A percentile compares a stretch with the other conserved stretches of the same genome.
These are phyloP conservation scores for Columbina picui DNA, from an alignment of 2,113 vertebrate genomes.

Conservation along the genomic window DNA sequence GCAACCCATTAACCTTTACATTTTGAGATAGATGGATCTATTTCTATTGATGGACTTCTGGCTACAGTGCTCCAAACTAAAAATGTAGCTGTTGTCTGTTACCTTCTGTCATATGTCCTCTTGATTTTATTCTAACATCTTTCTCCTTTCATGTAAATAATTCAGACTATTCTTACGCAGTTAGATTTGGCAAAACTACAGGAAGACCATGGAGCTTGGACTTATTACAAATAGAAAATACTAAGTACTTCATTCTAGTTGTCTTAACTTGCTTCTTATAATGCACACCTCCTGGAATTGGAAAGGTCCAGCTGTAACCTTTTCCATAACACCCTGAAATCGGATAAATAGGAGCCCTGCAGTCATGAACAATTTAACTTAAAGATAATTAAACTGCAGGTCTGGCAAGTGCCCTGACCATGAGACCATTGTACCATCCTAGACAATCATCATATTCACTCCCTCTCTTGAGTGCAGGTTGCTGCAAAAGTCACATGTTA, in stretches of 20 bases:
- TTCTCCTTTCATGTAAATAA: neutral
- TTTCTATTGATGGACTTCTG: neutral
- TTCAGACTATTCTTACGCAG: neutral
- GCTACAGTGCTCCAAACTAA: neutral
- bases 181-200: neutral
- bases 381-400: neutral
- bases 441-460: neutral
- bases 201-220: neutral
- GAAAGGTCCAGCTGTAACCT: neutral
- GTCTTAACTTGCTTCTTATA: neutral
- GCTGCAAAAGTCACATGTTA: neutral
- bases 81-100: neutral
- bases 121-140: neutral
- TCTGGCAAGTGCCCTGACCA: neutral
- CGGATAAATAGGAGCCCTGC: neutral
- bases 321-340: neutral
- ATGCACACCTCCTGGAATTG: neutral
- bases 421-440: neutral
- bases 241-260: neutral
- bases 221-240: neutral
- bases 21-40: neutral
- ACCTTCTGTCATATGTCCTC: neutral
- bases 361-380: neutral
- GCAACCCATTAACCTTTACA: neutral
- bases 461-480: neutral